phyloP scores from a whole-genome alignment of 2,113 vertebrate species.

The Chitala chitala region DNA sequence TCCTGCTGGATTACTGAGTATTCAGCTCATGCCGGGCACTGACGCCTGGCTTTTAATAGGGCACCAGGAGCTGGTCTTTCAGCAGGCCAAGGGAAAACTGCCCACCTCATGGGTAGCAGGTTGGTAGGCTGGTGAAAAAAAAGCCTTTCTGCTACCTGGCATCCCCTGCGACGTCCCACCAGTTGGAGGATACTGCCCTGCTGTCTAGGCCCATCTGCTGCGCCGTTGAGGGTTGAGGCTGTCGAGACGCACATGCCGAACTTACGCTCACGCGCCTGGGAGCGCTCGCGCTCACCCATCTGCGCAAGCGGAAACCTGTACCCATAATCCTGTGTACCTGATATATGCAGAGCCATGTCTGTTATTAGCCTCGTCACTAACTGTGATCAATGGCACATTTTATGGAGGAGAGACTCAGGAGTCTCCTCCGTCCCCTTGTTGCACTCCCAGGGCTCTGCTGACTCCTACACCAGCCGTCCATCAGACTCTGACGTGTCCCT shows the following conservation, averaged over 20 bases:
- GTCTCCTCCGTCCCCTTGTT: background rate
- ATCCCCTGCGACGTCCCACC: background rate
- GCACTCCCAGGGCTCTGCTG: constrained; percentile 80
- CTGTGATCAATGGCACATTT: background rate
- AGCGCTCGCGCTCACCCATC: no score
- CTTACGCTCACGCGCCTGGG: background rate
- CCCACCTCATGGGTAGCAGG: background rate
- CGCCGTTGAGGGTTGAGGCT: background rate
- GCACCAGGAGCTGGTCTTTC: background rate
- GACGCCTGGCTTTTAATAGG: background rate
- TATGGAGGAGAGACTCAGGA: background rate
- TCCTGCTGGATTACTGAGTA: background rate
- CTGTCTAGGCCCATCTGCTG: background rate
- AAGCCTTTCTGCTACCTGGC: background rate
- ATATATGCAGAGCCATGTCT: background rate
- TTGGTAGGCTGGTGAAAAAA: background rate
- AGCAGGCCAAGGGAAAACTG: background rate
- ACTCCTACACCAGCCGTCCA: constrained; percentile 95
- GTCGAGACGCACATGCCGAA: background rate
- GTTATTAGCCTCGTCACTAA: background rate
- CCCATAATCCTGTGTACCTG: background rate
- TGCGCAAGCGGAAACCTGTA: background rate
- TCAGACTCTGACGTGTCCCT: constrained; percentile 94
- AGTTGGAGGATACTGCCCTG: background rate
- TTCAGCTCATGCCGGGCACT: background rate